Conservation (phyloP, 92 coral and sea anemone genomes). For the Meandrina meandrites region DNA sequence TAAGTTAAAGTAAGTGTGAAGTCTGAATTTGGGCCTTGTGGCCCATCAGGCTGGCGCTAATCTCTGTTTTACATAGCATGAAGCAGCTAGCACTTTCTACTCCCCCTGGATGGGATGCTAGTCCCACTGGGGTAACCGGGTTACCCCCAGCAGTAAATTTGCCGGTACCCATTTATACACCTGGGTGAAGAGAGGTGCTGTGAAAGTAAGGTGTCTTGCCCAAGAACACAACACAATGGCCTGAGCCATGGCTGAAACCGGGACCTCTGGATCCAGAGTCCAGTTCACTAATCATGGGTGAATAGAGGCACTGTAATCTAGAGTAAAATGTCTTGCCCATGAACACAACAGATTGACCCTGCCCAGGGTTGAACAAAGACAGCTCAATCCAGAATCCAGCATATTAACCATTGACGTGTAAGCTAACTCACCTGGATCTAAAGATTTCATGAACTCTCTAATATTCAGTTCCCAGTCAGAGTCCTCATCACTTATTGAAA, state of each 20-base stretch:
- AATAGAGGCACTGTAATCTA: neutral
- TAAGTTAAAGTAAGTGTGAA: neutral
- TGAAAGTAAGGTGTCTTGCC: neutral
- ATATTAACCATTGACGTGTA: neutral
- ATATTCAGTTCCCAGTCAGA: conserved; percentile 70
- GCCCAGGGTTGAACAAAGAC: neutral
- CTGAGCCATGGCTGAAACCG: neutral
- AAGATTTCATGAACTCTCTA: conserved; percentile 67
- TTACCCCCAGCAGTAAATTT: neutral
- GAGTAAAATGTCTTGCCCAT: neutral
- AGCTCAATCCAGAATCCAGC: neutral
- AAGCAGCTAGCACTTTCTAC: no score
- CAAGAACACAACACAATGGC: neutral
- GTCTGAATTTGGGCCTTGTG: neutral
- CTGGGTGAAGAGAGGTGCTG: neutral
- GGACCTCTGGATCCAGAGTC: neutral
- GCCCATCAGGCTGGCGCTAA: neutral
- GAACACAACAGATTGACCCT: neutral
- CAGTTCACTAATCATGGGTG: neutral
- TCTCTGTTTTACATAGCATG: neutral
- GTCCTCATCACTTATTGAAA: conserved; percentile 70
- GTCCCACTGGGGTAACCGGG: neutral
- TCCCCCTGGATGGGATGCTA: neutral
- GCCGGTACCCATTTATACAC: no score
- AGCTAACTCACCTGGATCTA: conserved; percentile 59